A percentile compares a stretch with the other conserved stretches of the same genome.
phyloP scores from a whole-genome alignment of 2,113 vertebrate species.

The Oncorhynchus gorbuscha region DNA sequence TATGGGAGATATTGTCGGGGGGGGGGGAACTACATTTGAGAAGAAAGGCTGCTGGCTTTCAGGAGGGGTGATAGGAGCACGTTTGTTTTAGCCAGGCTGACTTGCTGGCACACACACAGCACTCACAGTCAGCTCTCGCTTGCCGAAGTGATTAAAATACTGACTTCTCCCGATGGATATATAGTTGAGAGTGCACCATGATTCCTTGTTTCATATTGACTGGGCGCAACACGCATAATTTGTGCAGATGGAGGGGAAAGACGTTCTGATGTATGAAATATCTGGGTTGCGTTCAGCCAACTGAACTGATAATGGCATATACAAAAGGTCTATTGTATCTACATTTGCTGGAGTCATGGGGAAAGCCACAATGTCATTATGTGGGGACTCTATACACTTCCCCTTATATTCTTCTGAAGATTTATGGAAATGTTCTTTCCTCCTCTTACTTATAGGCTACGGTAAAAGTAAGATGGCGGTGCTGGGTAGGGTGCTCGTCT shows the following conservation, averaged over 20 bases:
- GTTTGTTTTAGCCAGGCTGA: background rate
- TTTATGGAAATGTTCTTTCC: constrained; percentile 19
- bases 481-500: no score
- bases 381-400: background rate
- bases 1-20: constrained; percentile 25
- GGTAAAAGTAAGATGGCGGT: no score
- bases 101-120: background rate
- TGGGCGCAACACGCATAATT: constrained; percentile 34
- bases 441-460: no score
- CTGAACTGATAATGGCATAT: constrained; percentile 29
- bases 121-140: background rate
- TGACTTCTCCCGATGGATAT: background rate
- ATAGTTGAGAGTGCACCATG: constrained; percentile 30
- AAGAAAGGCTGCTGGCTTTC: constrained; percentile 23
- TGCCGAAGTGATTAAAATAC: constrained; percentile 24
- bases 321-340: constrained; percentile 23
- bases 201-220: constrained; percentile 50
- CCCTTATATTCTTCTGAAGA: background rate
- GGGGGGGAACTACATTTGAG: constrained; percentile 47
- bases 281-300: constrained; percentile 40
- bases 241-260: constrained; percentile 48
- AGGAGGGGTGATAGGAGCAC: constrained; percentile 6
- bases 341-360: background rate
- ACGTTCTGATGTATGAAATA: constrained; percentile 36
- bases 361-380: background rate